Evolutionary conservation across 37 sponge, comb jelly and placozoan genomes (phyloP), one percentile per base, ranked within the genome.

Genomic region (Spongilla lacustris): DNA sequence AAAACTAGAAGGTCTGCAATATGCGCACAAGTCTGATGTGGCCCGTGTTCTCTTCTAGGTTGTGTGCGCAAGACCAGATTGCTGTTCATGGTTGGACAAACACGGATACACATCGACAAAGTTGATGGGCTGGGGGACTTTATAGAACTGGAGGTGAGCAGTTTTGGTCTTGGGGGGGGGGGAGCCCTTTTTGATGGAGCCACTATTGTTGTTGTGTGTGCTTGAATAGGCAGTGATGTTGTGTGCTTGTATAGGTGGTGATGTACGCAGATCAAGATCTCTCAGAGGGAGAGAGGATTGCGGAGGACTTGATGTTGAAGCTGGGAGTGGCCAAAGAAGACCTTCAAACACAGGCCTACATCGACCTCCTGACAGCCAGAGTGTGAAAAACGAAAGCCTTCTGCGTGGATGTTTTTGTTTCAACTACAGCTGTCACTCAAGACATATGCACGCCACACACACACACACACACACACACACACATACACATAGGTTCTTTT

Each of bases 1-100:
- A 41, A 41, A 41, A 6, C 41, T 9, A 6, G 3, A 41, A 9
- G 41, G 41, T 41, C 3, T 41, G 41, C 41, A 41, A 9, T 41
- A n/a, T n/a, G n/a, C n/a, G n/a, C n/a, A n/a, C n/a, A n/a, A n/a
- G n/a, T n/a, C n/a, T n/a, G n/a, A n/a, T n/a, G n/a, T n/a, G n/a
- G n/a, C n/a, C n/a, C n/a, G n/a, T n/a, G n/a, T n/a, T n/a, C n/a
- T n/a, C n/a, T n/a, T 68, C 2, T 75, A 82, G 95, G 95, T 9
- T 24, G 12, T 76, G 95, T 95, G 29, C 88, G 68, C 67, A 95
- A 95, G 82, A 78, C 32, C 4, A 33, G 95, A 25, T 71, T 82
- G 68, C 75, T 95, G 38, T 92, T 86, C 31, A 49, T 92, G 67
- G 89, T 95, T 5, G 95, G 93, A 12, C 95, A 95, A 75, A 95